Evolutionary conservation across 23 tunicate genomes (phyloP), one percentile per base, ranked within the genome.

Genomic region (Styela plicata): DNA sequence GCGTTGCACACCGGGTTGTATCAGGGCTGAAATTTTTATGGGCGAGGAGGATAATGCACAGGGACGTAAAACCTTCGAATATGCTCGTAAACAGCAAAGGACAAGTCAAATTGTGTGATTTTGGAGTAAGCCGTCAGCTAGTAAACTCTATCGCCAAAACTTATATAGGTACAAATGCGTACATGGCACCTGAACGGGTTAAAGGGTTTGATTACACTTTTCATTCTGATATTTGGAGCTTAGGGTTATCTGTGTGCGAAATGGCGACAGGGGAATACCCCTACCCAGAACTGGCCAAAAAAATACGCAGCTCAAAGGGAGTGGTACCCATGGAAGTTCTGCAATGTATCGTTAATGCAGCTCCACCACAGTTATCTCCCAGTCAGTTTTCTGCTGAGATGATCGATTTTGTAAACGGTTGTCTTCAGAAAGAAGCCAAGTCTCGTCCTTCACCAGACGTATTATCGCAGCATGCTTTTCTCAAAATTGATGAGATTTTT

Each of bases 141-240:
- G 94, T 93, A 31, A 85, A 93, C 73, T 88, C 93, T 0, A 93
- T 93, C 3, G 98, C 98, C 0, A 69, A 86, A 34, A 93, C 98
- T 21, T 93, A 93, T 69, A 88, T 93, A 44, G 98, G 98, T 31
- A 93, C 98, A 24, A 93, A 93, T 70, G 98, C 98, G 17, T 93
- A 93, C 57, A 93, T 93, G 98, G 98, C 98, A 32, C 98, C 98
- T 24, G 98, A 93, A 70, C 52, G 98, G 68, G 89, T 93, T 17
- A 69, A 82, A 27, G 98, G 98, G 7, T 80, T 37, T 67, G 89
- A 88, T 74, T 93, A 93, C 78, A 93, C 98, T 21, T 88, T 93
- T 18, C 80, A 88, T 18, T 93, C 98, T 0, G 98, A 93, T 61
- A 82, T 93, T 74, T 93, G 98, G 98, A 88, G 93, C 52, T 88